Base-by-base conservation (phyloP, 2,888 invertebrate genomes). In the Leucophora obtusa region DNA sequence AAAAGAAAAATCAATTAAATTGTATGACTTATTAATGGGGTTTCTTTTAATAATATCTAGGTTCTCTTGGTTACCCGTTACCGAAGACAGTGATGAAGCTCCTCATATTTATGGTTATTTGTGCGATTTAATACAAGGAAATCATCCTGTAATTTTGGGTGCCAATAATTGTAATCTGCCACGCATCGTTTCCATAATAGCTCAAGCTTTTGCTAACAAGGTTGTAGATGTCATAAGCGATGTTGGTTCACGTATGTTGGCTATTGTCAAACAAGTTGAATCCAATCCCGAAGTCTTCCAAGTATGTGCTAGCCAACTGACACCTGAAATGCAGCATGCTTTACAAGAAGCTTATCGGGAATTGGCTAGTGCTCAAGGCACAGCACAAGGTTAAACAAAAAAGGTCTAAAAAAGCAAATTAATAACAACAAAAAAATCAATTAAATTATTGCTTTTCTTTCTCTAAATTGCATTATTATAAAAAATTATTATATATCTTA, bases 31-130 rank as follows among this genome's bases (percentile, higher is more conserved):
- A 17, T 70, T 59, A 3, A 24, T 24, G 24, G 2, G 24, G 5
- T 7, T 28, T 56, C 17, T 18, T 33, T 1, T 62, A 11, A 65
- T 1, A 85, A 28, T 28, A 28, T 28, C 1, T 28, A 94, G 94
- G 95, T 91, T 98, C 86, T 93, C 94, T 73, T 99, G 99, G 98
- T 92, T 99, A 87, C 99, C 99, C 9, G 97, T 98, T 47, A 94
- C 96, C 84, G 98, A 98, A 89, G 99, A 99, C 91, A 93, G 94
- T 14, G 99, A 98, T 85, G 99, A 99, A 91, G 96, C 98, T 62
- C 96, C 96, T 24, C 96, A 98, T 89, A 96, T 99, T 82, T 99
- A 98, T 90, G 96, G 95, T 75, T 96, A 98, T 90, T 92, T 99
- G 84, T 98, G 98, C 91, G 98, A 98, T 92, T 93, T 99, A 84